Base-by-base conservation (phyloP, 2,797 vertebrate species). In the Coregonus ussuriensis region DNA sequence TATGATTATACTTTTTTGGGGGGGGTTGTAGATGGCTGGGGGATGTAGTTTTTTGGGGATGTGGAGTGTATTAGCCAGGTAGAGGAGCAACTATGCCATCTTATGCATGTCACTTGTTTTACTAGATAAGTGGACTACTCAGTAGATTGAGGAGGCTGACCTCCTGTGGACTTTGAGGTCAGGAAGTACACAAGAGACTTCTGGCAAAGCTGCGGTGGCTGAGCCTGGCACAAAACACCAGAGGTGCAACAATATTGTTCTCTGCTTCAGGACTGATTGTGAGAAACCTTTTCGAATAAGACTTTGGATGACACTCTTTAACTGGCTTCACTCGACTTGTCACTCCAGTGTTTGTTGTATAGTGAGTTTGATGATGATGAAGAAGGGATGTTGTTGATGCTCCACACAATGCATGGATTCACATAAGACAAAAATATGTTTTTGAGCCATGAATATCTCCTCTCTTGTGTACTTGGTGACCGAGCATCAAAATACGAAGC, bases 31-130 rank as follows among this genome's bases (percentile, higher is more conserved):
- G 59, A 63, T 29, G 29, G 6, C 31, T 51, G 31, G 69, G 69
- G 21, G 51, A 31, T 29, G 11, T 56, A 56, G 72, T 35, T 47
- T 47, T 70, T 47, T 41, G 18, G 35, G 41, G 66, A 53, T 78
- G 80, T 21, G 14, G 63, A 79, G 67, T 79, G 72, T 76, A 63
- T 72, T 68, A 82, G 82, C 85, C 78, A 85, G 85, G 83, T 80
- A 84, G 80, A 82, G 67, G 85, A 83, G 78, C 85, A 83, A 25
- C 71, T 56, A 53, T 56, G 71, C 71, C 71, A 21, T 72, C 29
- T 88, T 90, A 89, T 90, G 89, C 90, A 91, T 91, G 85, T 74
- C 80, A 79, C 85, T 90, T 87, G 85, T 82, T 81, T 90, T 53
- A 82, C 70, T 82, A 86, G 81, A 83, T 29, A n/a, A 81, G 76